Conservation (phyloP, 2,113 vertebrate genomes). For the Monopterus albus region DNA sequence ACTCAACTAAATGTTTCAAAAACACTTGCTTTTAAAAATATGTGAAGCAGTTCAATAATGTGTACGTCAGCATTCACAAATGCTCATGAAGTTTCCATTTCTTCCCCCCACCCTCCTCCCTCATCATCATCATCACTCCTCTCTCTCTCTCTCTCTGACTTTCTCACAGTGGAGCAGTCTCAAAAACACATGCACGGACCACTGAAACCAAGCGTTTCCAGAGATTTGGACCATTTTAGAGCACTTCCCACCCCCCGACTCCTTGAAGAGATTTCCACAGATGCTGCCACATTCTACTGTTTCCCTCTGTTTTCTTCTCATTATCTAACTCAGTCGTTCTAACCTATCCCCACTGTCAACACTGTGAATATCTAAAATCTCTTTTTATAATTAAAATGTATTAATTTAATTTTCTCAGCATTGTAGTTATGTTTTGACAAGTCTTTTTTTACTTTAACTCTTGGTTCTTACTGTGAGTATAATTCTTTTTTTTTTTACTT, state of each 20-base stretch:
- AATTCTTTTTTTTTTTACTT: slow-evolving; percentile 13
- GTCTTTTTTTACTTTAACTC: not conserved
- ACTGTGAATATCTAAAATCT: slow-evolving; percentile 8
- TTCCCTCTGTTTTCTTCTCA: slow-evolving; percentile 54
- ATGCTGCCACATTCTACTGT: slow-evolving; percentile 71
- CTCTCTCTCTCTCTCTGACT: slow-evolving; percentile 20
- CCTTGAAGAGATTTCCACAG: slow-evolving; percentile 74
- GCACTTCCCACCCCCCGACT: slow-evolving; percentile 53
- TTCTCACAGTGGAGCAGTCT: slow-evolving; percentile 50
- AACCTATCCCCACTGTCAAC: slow-evolving; percentile 12
- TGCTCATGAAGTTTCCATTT: slow-evolving; percentile 71
- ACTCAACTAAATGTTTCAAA: slow-evolving; percentile 10
- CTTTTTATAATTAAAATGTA: too few relatives aligned
- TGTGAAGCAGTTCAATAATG: slow-evolving; percentile 70
- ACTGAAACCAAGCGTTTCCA: slow-evolving; percentile 76
- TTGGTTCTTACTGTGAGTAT: not conserved
- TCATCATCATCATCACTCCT: slow-evolving; percentile 36
- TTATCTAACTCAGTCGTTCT: slow-evolving; percentile 20
- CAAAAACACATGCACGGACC: slow-evolving; percentile 69
- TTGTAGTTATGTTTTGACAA: too few relatives aligned
- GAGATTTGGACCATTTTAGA: slow-evolving; percentile 66
- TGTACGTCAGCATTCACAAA: slow-evolving; percentile 65
- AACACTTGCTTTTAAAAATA: slow-evolving; percentile 47
- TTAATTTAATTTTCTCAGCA: too few relatives aligned
- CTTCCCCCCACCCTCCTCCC: slow-evolving; percentile 22